Base-by-base conservation (phyloP, 2,113 vertebrate species). In the Grus americana region DNA sequence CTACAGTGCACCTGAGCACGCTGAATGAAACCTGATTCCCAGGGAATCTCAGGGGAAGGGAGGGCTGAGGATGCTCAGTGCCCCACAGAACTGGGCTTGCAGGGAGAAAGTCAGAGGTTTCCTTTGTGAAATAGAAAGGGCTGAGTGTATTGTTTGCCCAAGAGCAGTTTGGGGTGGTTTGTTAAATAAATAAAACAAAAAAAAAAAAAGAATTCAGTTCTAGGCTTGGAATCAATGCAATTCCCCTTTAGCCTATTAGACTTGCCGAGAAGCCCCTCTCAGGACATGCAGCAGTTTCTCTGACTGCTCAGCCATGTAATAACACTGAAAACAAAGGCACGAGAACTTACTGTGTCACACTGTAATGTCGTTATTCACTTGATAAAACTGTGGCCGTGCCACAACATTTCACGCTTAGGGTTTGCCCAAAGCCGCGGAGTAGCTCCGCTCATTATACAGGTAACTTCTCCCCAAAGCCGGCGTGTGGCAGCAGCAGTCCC, bases 291-390 rank as follows among this genome's bases (percentile, higher is more conserved):
- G 94, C 73, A 58, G 55, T 57, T 95, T 94, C 93, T 86, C 84
- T 96, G 93, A 62, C 63, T 83, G 80, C 87, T 97, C 88, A 96
- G 80, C 94, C 95, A 17, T 90, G 92, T 86, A 97, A 57, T 89
- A 92, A 95, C 85, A 26, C 80, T 24, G 72, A 62, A 95, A 96
- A 57, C 38, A 96, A 57, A 91, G 93, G 34, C 95, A 59, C 38
- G 49, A 67, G 66, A 32, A 76, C 66, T 81, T 14, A 24, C 38
- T 20, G 6, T 62, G 86, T 89, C 81, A 62, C 70, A 18, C 74
- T 76, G 58, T 54, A 76, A 95, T 19, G 52, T 91, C 27, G 1
- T 93, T 40, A 88, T 83, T 92, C 86, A 73, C 67, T 14, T 21
- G 22, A 50, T 42, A 82, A 85, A 92, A 42, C 30, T 4, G 44